A percentile compares a stretch with the other conserved stretches of the same genome.
phyloP scores from a whole-genome alignment of 2,113 vertebrate species.

The Chauna torquata region DNA sequence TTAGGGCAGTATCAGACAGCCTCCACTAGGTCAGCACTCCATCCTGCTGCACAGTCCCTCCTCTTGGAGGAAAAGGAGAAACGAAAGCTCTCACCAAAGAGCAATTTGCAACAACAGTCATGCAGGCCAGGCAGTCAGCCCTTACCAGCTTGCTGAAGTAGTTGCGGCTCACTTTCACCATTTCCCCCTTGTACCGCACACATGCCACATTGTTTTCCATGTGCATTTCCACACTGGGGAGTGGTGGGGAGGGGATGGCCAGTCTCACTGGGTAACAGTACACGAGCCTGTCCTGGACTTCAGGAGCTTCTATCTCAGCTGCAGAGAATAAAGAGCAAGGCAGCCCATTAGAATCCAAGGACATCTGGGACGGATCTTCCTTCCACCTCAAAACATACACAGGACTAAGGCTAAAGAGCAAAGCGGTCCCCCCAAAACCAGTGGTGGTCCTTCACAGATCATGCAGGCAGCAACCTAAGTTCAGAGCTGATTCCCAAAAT shows the following conservation, averaged over 20 bases:
- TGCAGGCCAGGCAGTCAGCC: accelerated
- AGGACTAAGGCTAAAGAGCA: background rate
- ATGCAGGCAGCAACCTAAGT: background rate
- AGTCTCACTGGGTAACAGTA: constrained; percentile 93
- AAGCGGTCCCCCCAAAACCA: background rate
- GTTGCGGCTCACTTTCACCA: constrained; percentile 94
- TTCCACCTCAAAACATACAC: background rate
- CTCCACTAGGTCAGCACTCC: background rate
- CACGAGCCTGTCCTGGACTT: constrained; percentile 85
- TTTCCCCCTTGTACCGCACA: constrained; percentile 93
- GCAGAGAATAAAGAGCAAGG: background rate
- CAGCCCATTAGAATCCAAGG: background rate
- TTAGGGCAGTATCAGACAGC: background rate
- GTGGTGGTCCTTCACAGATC: background rate
- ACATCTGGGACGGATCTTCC: accelerated
- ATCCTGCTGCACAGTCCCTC: background rate
- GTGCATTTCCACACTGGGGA: constrained; percentile 92
- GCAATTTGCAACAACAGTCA: background rate
- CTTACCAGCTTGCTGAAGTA: constrained; percentile 97
- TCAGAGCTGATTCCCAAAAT: background rate
- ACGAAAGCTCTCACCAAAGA: accelerated
- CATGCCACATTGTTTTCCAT: constrained; percentile 93
- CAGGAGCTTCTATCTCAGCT: constrained; percentile 78
- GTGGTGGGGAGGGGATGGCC: constrained; percentile 80
- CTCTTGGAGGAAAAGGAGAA: background rate